phyloP scores from a whole-genome alignment of 1,140 invertebrate genomes.

The Sycophaga agraensis region DNA sequence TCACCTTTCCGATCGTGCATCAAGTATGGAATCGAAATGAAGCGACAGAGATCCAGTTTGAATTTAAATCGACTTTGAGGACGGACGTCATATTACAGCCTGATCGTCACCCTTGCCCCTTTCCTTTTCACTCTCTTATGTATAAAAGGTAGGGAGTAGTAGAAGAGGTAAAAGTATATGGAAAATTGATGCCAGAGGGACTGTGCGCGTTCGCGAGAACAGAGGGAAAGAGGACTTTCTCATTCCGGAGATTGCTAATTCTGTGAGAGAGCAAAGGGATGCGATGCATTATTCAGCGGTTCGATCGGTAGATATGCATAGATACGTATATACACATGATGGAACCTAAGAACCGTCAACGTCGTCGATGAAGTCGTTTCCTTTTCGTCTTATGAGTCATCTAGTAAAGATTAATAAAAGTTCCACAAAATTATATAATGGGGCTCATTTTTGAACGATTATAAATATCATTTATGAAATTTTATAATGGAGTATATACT shows the following conservation, averaged over 20 bases:
- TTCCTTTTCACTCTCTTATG: no score
- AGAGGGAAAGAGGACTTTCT: slow-evolving; percentile 4
- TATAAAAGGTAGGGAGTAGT: neutral
- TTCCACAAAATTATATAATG: neutral
- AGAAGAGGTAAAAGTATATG: slow-evolving; percentile 1
- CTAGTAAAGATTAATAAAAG: slow-evolving; percentile 13
- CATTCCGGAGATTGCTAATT: slow-evolving; percentile 27
- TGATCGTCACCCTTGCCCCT: no score
- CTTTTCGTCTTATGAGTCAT: no score
- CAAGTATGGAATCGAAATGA: neutral
- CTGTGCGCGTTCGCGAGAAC: no score
- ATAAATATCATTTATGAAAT: no score
- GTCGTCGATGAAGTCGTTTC: no score
- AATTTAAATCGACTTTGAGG: neutral
- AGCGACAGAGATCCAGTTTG: neutral
- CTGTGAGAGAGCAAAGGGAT: slow-evolving; percentile 8
- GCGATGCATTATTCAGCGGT: slow-evolving; percentile 20
- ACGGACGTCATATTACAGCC: neutral
- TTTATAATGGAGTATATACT: no score
- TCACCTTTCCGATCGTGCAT: no score
- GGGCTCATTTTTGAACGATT: neutral
- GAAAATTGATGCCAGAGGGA: slow-evolving; percentile 4
- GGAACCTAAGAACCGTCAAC: no score
- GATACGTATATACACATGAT: no score
- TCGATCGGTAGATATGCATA: no score